A percentile compares a stretch with the other conserved stretches of the same genome.
These are phyloP conservation scores for Chymomyza caudatula DNA, from an alignment of 2,888 invertebrate genomes.

Conservation along the genomic window DNA sequence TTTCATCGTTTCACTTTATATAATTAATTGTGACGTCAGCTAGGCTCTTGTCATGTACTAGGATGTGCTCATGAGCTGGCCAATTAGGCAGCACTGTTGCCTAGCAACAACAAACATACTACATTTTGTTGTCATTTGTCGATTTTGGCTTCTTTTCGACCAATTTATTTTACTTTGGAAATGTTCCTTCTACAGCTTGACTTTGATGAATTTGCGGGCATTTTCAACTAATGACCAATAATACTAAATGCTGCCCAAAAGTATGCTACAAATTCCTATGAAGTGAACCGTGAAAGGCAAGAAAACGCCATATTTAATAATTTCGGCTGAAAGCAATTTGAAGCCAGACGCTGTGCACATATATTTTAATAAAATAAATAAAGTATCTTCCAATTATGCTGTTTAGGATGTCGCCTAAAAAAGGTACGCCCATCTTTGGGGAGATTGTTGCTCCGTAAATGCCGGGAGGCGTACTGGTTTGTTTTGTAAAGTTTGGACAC, in stretches of 20 bases:
- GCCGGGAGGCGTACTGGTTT: no score
- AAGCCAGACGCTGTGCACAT: not conserved
- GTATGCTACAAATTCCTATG: not conserved
- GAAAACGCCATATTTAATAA: not conserved
- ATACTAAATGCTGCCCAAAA: not conserved
- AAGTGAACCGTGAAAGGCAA: not conserved
- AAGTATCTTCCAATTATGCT: no score
- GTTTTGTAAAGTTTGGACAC: no score
- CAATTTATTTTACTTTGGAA: not conserved
- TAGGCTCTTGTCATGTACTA: not conserved
- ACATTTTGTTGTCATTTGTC: not conserved
- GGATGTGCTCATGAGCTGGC: conserved; percentile 14
- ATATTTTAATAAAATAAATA: no score
- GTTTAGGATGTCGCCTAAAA: no score
- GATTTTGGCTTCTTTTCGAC: not conserved
- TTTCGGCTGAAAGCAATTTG: no score
- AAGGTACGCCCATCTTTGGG: no score
- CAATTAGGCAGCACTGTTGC: conserved; percentile 33
- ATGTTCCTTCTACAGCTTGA: not conserved
- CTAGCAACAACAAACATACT: not conserved
- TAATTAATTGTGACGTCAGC: conserved; percentile 53
- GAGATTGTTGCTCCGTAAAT: no score
- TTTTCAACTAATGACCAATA: not conserved
- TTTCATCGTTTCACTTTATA: conserved; percentile 25
- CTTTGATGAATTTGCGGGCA: not conserved